Base-by-base conservation (phyloP, 2,113 vertebrate species). In the Caretta caretta region DNA sequence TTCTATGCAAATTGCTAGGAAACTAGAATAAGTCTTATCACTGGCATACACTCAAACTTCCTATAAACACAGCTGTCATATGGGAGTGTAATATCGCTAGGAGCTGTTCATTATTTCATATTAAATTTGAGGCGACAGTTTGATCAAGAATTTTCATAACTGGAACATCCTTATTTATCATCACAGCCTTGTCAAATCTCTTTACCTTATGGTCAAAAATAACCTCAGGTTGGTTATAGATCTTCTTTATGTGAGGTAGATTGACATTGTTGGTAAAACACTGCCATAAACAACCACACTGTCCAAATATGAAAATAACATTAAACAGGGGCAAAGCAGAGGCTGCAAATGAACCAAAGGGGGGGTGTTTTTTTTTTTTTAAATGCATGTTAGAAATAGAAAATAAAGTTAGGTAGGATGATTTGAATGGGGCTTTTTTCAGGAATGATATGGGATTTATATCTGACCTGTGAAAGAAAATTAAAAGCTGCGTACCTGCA, bases 111-210 rank as follows among this genome's bases (percentile, higher is more conserved):
- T 97, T 95, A 93, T 97, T 94, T 94, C 87, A 84, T 90, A 83
- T 93, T 84, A 93, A 88, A 87, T 57, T 91, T 46, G 27, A 57
- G 51, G 48, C 57, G 51, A 84, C 38, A 49, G 65, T n/a, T 59
- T 54, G 79, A 56, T 87, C 90, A 85, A 82, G 79, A 50, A 82
- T 78, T 88, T 89, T 93, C 27, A 56, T 84, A 78, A 42, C 56
- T 54, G 96, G 93, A 98, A 98, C 96, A 97, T 93, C 90, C 97
- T 93, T n/a, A 85, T 98, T 97, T 96, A 92, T 97, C 49, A 53
- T 80, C 93, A 65, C 51, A 8, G 57, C 81, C 57, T 51, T 83
- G 84, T 75, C 62, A 59, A 79, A n/a, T 48, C 83, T 56, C 49
- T 86, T 54, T 87, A 49, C 56, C n/a, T 86, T 88, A 90, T 86